phyloP scores from a whole-genome alignment of 2,113 vertebrate species.

The Nothocercus nigrocapillus region DNA sequence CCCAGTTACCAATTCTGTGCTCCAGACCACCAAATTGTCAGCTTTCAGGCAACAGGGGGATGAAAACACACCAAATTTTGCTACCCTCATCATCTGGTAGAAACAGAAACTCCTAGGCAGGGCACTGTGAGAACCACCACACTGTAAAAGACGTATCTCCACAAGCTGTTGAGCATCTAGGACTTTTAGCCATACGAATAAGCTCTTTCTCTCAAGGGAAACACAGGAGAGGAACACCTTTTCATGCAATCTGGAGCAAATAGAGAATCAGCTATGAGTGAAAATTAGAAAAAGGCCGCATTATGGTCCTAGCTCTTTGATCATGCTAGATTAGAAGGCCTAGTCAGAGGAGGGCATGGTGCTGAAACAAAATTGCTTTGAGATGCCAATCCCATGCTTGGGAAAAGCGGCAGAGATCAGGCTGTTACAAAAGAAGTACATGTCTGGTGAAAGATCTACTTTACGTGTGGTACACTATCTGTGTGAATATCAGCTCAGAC shows the following conservation, averaged over 20 bases:
- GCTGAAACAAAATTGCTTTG: constrained; percentile 2
- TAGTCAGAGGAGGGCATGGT: neutral
- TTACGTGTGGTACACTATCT: constrained; percentile 1
- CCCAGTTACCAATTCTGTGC: neutral
- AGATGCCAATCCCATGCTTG: neutral
- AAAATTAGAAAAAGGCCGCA: neutral
- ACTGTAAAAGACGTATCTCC: neutral
- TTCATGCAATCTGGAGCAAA: neutral
- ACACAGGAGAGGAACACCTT: neutral
- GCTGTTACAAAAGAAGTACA: neutral
- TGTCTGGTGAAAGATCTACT: constrained; percentile 2
- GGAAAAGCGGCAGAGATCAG: neutral
- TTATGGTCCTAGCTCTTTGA: neutral
- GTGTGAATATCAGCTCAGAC: constrained; percentile 17
- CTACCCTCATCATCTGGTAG: neutral
- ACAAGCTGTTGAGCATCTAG: neutral
- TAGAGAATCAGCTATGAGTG: neutral
- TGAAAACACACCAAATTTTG: neutral
- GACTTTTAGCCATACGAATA: neutral
- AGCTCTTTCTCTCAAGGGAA: neutral
- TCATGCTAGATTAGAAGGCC: neutral
- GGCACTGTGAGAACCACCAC: neutral
- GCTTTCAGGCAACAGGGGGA: neutral
- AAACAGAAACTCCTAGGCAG: neutral
- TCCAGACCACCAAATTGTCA: neutral